phyloP scores from a whole-genome alignment of 2,113 vertebrate species.

The Eleginops maclovinus region DNA sequence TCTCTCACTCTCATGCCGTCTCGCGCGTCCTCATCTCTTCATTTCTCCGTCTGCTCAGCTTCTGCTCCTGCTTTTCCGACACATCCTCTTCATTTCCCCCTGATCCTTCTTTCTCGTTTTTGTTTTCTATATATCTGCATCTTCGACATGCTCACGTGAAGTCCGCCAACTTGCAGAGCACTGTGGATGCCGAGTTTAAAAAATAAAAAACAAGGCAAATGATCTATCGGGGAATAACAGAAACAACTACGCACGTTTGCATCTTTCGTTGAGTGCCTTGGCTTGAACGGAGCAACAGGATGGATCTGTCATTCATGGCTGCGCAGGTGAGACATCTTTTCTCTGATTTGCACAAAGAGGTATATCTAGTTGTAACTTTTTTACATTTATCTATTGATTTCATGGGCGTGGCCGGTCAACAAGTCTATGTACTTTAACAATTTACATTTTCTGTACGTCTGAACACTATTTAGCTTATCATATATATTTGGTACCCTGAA shows the following conservation, averaged over 20 bases:
- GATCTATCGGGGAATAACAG: conserved; percentile 60
- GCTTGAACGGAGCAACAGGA: conserved; percentile 77
- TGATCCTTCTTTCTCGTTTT: background rate
- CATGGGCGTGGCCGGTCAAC: conserved; percentile 65
- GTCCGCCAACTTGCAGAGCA: conserved; percentile 42
- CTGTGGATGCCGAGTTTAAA: conserved; percentile 2
- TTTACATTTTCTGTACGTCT: background rate
- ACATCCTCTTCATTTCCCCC: conserved; percentile 20
- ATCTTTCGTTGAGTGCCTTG: conserved; percentile 64
- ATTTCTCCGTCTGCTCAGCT: conserved; percentile 40
- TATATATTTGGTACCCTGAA: background rate
- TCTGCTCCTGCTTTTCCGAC: background rate
- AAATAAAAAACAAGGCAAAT: conserved; percentile 43
- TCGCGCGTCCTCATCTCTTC: conserved; percentile 48
- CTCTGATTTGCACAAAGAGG: background rate
- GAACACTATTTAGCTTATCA: background rate
- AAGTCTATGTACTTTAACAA: conserved; percentile 25
- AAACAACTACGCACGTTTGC: conserved; percentile 32
- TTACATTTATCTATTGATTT: background rate
- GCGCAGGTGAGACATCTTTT: conserved; percentile 87
- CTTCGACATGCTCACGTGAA: conserved; percentile 66
- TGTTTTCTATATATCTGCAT: background rate
- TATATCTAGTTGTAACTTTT: conserved; percentile 51
- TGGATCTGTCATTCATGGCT: conserved; percentile 98
- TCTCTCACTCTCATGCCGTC: conserved; percentile 26